These are phyloP conservation scores for Microctonus brassicae DNA, from an alignment of 2,888 invertebrate species.

Conservation along the genomic window DNA sequence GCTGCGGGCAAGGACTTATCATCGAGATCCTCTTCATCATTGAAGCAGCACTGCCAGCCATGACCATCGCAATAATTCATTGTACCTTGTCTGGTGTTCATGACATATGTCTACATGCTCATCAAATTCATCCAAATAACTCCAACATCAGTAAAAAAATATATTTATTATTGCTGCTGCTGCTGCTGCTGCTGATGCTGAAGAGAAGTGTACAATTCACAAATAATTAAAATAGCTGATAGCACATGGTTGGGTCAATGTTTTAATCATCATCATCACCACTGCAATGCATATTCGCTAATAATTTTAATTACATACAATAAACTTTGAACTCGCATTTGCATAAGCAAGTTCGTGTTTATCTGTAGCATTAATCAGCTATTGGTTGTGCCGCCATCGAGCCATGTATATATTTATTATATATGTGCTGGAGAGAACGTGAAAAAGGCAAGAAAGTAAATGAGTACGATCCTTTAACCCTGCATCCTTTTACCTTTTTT, in stretches of 20 bases:
- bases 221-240: neutral
- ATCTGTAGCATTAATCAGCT: slow-evolving; percentile 50
- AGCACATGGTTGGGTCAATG: neutral
- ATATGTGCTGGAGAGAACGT: neutral
- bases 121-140: too few species aligned
- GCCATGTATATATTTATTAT: slow-evolving; percentile 39
- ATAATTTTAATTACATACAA: slow-evolving; percentile 55
- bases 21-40: neutral
- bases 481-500: neutral
- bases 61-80: slow-evolving; percentile 28
- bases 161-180: too few species aligned
- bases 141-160: too few species aligned
- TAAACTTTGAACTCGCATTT: slow-evolving; percentile 58
- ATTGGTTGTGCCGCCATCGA: slow-evolving; percentile 14
- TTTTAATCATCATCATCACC: slow-evolving; percentile 5
- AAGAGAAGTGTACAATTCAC: too few species aligned
- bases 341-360: slow-evolving; percentile 49
- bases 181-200: too few species aligned
- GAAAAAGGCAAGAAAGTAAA: neutral
- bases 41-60: slow-evolving; percentile 1
- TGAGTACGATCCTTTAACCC: neutral
- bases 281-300: slow-evolving; percentile 30
- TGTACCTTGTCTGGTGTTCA: neutral
- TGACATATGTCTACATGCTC: neutral
- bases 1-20: slow-evolving; percentile 25